Percentiles rank a stretch among this genome's conserved stretches.
Evolutionary conservation across 2,113 vertebrate species (phyloP).

Genomic region (Trogon surrucura): DNA sequence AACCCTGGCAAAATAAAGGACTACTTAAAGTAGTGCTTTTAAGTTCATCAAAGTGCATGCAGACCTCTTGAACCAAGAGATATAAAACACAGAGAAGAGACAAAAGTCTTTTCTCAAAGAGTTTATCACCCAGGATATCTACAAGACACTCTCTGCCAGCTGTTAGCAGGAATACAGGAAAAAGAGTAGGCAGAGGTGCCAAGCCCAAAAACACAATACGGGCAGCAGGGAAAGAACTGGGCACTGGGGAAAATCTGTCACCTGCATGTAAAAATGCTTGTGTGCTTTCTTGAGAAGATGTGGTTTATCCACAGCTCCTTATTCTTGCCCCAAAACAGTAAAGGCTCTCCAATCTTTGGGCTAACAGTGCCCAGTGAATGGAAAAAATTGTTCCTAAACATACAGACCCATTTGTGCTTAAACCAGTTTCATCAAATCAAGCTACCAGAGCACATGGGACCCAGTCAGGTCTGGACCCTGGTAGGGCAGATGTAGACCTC

Average conservation of each 20-base stretch:
- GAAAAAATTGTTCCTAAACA: not conserved
- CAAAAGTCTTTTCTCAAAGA: not conserved
- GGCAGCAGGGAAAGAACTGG: not conserved
- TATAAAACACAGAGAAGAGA: not conserved
- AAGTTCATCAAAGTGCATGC: not conserved
- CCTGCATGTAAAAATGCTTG: not conserved
- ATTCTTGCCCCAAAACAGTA: not conserved
- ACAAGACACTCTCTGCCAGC: not conserved
- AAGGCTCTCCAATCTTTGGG: not conserved
- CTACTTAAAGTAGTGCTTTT: not conserved
- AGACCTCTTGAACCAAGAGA: not conserved
- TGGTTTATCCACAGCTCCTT: not conserved
- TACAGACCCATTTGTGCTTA: not conserved
- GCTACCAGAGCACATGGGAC: not conserved
- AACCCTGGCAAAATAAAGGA: not conserved
- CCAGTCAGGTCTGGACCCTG: not conserved
- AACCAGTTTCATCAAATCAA: not conserved
- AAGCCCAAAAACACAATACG: accelerated
- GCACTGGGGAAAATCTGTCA: not conserved
- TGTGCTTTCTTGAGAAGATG: not conserved
- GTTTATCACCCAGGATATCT: not conserved
- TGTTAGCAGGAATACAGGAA: not conserved
- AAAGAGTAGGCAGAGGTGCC: not conserved
- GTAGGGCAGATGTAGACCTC: not conserved
- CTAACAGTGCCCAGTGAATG: not conserved